Percentiles rank a stretch among this genome's conserved stretches.
These are phyloP conservation scores for Porites divaricata DNA, from an alignment of 92 coral and sea anemone genomes.

Conservation along the genomic window DNA sequence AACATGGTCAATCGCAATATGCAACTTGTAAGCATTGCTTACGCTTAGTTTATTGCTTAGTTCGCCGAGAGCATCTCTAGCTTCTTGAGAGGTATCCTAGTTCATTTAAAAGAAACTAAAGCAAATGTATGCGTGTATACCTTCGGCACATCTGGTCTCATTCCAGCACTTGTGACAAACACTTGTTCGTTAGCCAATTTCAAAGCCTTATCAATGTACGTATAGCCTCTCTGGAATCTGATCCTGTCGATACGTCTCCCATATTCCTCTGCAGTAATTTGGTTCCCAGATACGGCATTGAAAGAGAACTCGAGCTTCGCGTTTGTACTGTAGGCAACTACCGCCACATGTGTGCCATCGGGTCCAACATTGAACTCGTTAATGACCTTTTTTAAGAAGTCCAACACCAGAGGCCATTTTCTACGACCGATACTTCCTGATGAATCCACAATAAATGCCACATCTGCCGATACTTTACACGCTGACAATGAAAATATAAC, in stretches of 20 bases:
- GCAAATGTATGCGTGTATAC: neutral
- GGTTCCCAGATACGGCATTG: conserved; percentile 30
- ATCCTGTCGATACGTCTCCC: conserved; percentile 40
- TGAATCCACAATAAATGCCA: conserved; percentile 77
- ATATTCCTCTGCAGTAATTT: conserved; percentile 46
- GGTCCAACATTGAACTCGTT: conserved; percentile 68
- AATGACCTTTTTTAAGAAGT: conserved; percentile 50
- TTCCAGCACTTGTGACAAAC: conserved; percentile 50
- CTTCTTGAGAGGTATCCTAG: conserved; percentile 19
- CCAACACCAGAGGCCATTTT: conserved; percentile 54
- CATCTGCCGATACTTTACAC: conserved; percentile 64
- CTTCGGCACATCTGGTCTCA: conserved; percentile 42
- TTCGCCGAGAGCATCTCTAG: too few species aligned
- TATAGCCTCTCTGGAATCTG: conserved; percentile 63
- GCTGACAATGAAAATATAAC: neutral
- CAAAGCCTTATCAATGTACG: conserved; percentile 74
- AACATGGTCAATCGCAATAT: too few species aligned
- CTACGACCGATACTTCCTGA: conserved; percentile 77
- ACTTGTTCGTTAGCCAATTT: conserved; percentile 37
- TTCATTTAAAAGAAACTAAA: neutral
- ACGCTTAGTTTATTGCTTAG: too few species aligned
- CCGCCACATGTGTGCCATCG: conserved; percentile 66
- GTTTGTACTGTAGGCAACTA: conserved; percentile 63
- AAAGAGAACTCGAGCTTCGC: conserved; percentile 59
- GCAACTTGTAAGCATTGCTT: too few species aligned